Conservation (phyloP, 2,888 invertebrate species). For the Tetropium fuscum region DNA sequence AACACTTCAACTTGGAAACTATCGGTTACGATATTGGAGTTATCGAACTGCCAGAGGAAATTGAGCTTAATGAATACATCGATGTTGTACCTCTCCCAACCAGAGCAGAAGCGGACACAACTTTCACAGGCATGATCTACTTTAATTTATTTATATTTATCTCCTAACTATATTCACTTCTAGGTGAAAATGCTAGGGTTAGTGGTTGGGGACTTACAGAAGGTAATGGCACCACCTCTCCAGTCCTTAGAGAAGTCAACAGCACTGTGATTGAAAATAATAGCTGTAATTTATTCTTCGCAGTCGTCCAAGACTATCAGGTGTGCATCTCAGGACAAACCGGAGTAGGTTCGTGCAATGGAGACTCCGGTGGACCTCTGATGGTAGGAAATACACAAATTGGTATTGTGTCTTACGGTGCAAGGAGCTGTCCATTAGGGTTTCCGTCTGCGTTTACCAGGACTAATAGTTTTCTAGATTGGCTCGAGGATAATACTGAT, state of each 20-base stretch:
- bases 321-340: conserved; percentile 1
- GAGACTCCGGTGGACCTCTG: conserved; percentile 8
- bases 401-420: conserved; percentile 2
- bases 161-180: background rate
- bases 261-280: conserved; percentile 2
- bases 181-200: conserved; percentile 15
- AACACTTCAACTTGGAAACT: background rate
- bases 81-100: background rate
- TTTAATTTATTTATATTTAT: background rate
- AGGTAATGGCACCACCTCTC: background rate
- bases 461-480: background rate
- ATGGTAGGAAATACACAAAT: background rate
- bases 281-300: background rate
- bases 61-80: background rate
- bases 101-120: background rate
- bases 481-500: background rate
- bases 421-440: background rate
- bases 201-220: conserved; percentile 36
- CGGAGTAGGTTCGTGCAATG: conserved; percentile 1
- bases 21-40: background rate
- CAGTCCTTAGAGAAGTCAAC: background rate
- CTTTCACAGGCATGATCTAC: no score
- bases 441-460: conserved; percentile 3
- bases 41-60: background rate
- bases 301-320: background rate